phyloP scores from a whole-genome alignment of 2,113 vertebrate genomes.

The Neofelis nebulosa region DNA sequence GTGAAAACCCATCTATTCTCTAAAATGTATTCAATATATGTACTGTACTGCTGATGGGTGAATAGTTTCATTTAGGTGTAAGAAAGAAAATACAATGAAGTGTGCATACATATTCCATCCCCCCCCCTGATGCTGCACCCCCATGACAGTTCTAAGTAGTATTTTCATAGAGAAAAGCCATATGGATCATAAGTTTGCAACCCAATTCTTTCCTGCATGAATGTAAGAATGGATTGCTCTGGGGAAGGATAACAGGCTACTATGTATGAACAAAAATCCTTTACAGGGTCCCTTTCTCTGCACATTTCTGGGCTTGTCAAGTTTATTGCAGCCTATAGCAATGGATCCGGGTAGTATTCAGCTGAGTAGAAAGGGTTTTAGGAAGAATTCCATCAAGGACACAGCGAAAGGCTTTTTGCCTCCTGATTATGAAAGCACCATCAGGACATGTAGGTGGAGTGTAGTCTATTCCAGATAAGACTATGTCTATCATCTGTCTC shows the following conservation, averaged over 20 bases:
- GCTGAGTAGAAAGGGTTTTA: neutral
- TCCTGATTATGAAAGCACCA: neutral
- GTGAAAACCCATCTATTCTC: neutral
- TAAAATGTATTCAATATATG: neutral
- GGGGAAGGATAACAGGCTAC: neutral
- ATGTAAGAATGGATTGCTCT: neutral
- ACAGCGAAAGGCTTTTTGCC: neutral
- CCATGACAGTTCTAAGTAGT: neutral
- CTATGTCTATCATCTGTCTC: neutral
- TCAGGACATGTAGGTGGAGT: neutral
- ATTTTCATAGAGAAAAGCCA: neutral
- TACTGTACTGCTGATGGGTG: neutral
- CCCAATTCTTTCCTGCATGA: neutral
- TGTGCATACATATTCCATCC: neutral
- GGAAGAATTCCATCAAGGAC: neutral
- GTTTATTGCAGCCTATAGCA: neutral
- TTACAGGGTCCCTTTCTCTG: neutral
- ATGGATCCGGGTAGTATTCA: neutral
- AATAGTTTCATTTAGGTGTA: neutral
- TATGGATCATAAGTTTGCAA: neutral
- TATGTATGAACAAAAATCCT: neutral
- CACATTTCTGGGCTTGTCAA: neutral
- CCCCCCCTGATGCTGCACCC: neutral
- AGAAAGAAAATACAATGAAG: neutral
- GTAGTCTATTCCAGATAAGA: neutral